Base-by-base conservation (phyloP, 2,888 invertebrate genomes). In the Quadroppia sp. region DNA sequence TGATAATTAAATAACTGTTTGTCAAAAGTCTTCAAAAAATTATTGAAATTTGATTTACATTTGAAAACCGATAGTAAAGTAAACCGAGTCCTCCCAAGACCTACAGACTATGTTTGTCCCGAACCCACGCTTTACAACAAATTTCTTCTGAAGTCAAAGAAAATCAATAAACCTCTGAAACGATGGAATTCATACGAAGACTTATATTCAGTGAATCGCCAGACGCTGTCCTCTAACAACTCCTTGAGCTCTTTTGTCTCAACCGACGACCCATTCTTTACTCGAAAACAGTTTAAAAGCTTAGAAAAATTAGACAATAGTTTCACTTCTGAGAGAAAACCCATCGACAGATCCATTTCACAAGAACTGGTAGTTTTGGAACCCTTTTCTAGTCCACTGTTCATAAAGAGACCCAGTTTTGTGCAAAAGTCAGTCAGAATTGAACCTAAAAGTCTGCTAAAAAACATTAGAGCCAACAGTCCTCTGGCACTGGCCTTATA, bases 401-500 rank as follows among this genome's bases (percentile, higher is more conserved):
- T 56, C 23, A 28, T 15, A 15, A 40, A 40, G 64, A 40, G 20
- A 28, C 28, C 64, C 17, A 64, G 36, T 64, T 23, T 40, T n/a
- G 64, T 64, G 1, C 36, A 64, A 40, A 64, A 64, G n/a, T 17
- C 64, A 28, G 1, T n/a, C 30, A 36, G 40, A 64, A 20, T 40
- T 40, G 64, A 64, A 9, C 30, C 64, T 1, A 64, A 64, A 64
- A 40, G 64, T 64, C 23, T 64, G 20, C 11, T 64, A 23, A 64
- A 40, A 36, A 40, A 36, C 40, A 64, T 64, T 20, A 64, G 23
- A 64, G 40, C 40, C 40, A 64, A 64, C 40, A 64, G 40, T 36
- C 64, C 64, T 64, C 32, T 23, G 40, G 36, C 64, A 28, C 64
- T 74, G 23, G 74, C 74, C 32, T 53, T 74, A 30, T 56, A 74